Evolutionary conservation across 2,888 invertebrate genomes (phyloP).

Genomic region (Archips crataeganus): DNA sequence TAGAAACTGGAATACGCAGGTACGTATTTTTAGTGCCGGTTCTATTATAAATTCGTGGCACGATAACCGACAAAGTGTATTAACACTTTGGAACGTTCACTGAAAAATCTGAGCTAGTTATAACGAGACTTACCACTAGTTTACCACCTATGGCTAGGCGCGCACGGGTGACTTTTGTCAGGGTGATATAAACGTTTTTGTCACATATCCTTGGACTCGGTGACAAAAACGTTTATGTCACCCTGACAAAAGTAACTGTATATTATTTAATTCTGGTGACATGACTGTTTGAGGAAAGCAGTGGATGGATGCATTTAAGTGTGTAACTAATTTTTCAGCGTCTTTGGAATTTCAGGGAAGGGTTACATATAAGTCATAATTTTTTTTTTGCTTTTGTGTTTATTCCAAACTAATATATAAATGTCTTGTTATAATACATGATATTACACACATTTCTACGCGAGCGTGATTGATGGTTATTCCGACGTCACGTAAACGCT

Average conservation of each 20-base stretch:
- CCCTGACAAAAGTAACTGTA: too few species aligned
- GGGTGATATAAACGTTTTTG: too few species aligned
- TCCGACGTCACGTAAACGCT: conserved; percentile 41
- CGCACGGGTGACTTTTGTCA: too few species aligned
- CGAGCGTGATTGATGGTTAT: conserved; percentile 41
- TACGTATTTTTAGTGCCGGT: conserved; percentile 15
- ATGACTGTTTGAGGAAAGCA: neutral
- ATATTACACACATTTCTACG: conserved; percentile 33
- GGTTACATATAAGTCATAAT: neutral
- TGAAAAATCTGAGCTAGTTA: conserved; percentile 31
- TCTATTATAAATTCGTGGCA: conserved; percentile 28
- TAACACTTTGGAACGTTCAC: conserved; percentile 32
- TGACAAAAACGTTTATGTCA: too few species aligned
- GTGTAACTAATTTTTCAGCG: neutral
- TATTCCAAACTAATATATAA: neutral
- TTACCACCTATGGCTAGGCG: too few species aligned
- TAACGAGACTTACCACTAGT: neutral
- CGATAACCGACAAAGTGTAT: conserved; percentile 24
- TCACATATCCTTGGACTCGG: too few species aligned
- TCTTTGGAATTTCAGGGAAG: neutral
- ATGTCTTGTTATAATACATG: conserved; percentile 16
- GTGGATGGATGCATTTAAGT: neutral
- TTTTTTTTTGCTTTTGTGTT: neutral
- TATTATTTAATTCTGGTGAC: neutral
- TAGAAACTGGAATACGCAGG: conserved; percentile 8